Percentiles rank a stretch among this genome's conserved stretches.
phyloP scores from a whole-genome alignment of 2,797 vertebrate species.

The Perodicticus potto region DNA sequence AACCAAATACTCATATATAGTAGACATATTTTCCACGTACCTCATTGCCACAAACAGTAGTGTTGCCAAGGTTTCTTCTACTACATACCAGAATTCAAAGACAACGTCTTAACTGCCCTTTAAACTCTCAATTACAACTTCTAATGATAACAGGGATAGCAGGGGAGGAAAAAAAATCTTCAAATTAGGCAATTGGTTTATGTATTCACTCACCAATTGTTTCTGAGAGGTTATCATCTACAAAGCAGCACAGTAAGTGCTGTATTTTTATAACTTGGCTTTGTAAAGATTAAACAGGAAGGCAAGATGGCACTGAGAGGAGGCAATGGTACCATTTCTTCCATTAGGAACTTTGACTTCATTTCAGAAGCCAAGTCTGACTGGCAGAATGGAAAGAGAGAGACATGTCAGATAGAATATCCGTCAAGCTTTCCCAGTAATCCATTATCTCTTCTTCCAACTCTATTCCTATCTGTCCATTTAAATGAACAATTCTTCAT shows the following conservation, averaged over 20 bases:
- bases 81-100: neutral
- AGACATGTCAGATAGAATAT: neutral
- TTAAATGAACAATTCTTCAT: neutral
- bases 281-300: neutral
- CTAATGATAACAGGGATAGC: neutral
- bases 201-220: neutral
- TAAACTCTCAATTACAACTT: neutral
- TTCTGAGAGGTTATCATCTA: neutral
- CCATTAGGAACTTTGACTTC: neutral
- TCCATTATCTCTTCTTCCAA: neutral
- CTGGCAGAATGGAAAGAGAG: neutral
- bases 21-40: neutral
- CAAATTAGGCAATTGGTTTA: neutral
- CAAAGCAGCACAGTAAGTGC: neutral
- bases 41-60: neutral
- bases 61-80: neutral
- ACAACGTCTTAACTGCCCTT: neutral
- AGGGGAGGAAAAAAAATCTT: neutral
- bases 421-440: neutral
- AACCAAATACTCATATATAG: neutral
- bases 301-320: neutral
- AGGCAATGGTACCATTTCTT: neutral
- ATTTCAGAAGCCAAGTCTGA: neutral
- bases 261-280: neutral
- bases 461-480: neutral